Evolutionary conservation across 2,888 invertebrate species (phyloP).

Genomic region (Nemotelus pantherinus): DNA sequence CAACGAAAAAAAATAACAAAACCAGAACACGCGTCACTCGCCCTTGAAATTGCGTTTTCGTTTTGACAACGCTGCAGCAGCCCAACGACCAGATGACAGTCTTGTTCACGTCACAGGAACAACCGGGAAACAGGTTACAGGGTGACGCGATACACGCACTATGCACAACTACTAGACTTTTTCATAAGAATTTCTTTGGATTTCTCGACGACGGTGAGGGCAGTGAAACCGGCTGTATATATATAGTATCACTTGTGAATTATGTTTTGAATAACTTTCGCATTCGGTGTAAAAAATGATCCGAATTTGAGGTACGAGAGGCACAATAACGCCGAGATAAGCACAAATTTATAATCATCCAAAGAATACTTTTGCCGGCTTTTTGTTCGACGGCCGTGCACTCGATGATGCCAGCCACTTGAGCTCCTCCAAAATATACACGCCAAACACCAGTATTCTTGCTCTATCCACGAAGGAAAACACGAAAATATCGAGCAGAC

Average conservation of each 20-base stretch:
- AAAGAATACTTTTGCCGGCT: background rate
- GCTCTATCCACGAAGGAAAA: too few species aligned
- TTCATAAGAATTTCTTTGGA: too few species aligned
- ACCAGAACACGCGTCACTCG: constrained; percentile 2
- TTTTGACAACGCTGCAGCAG: background rate
- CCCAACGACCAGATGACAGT: background rate
- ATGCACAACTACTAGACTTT: background rate
- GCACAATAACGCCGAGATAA: too few species aligned
- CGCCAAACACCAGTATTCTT: too few species aligned
- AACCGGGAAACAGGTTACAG: constrained; percentile 26
- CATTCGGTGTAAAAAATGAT: too few species aligned
- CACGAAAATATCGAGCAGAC: background rate
- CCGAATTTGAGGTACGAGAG: too few species aligned
- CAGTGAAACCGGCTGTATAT: too few species aligned
- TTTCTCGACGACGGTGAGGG: too few species aligned
- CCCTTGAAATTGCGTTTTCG: constrained; percentile 29
- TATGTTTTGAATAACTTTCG: too few species aligned
- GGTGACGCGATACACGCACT: constrained; percentile 5
- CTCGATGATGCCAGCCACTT: background rate
- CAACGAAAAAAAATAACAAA: background rate
- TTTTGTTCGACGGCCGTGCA: constrained; percentile 12
- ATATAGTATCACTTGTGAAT: too few species aligned
- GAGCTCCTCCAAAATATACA: too few species aligned
- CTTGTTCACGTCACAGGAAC: constrained; percentile 26
- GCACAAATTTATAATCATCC: too few species aligned